These are phyloP conservation scores for Drosophila auraria DNA, from an alignment of 1,140 invertebrate genomes.

Conservation along the genomic window DNA sequence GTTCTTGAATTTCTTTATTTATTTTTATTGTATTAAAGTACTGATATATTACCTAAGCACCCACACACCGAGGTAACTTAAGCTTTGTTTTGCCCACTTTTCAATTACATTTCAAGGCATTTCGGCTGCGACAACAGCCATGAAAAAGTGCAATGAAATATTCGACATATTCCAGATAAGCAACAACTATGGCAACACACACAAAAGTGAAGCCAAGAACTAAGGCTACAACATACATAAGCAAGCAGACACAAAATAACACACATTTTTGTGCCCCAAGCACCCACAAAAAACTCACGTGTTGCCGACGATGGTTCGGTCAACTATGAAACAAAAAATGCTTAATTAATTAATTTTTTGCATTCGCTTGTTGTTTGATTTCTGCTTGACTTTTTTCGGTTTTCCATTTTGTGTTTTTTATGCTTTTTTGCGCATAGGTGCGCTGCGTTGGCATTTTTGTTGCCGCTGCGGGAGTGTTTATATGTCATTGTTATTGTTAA, in stretches of 20 bases:
- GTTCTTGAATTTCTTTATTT: neutral
- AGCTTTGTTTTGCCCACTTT: conserved; percentile 39
- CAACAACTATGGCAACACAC: conserved; percentile 30
- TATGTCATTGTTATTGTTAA: conserved; percentile 74
- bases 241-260: conserved; percentile 28
- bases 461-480: conserved; percentile 50
- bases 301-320: conserved; percentile 36
- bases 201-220: conserved; percentile 34
- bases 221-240: conserved; percentile 29
- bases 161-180: conserved; percentile 54
- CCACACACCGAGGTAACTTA: neutral
- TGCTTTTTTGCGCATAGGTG: conserved; percentile 33
- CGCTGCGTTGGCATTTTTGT: conserved; percentile 59
- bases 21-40: neutral
- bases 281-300: conserved; percentile 52
- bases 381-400: conserved; percentile 31
- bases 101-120: conserved; percentile 53
- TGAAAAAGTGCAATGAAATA: conserved; percentile 52
- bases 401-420: conserved; percentile 10
- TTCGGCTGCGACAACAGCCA: conserved; percentile 32
- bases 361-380: conserved; percentile 32
- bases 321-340: conserved; percentile 51
- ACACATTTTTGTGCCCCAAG: conserved; percentile 1
- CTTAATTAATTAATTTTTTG: conserved; percentile 70
- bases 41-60: neutral